Evolutionary conservation across 2,797 vertebrate species (phyloP).

Genomic region (Acipenser transmontanus): DNA sequence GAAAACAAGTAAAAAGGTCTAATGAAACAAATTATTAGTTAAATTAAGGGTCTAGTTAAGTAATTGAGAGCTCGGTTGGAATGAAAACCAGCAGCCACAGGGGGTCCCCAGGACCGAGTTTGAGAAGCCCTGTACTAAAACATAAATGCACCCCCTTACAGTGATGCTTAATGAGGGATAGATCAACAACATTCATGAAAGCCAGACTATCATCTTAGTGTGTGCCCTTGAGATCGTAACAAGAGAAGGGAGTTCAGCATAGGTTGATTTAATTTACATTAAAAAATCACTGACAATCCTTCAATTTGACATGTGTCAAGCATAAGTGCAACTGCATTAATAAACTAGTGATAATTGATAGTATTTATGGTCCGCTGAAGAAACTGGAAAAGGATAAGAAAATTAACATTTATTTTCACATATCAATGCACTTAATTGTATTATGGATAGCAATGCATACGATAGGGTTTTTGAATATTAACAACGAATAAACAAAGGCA

Average conservation of each 20-base stretch:
- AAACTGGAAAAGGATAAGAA: neutral
- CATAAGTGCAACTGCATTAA: slow-evolving; percentile 56
- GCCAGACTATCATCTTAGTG: slow-evolving; percentile 24
- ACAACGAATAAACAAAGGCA: too few relatives aligned
- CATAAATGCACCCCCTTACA: too few relatives aligned
- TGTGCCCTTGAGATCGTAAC: slow-evolving; percentile 54
- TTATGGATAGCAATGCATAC: too few relatives aligned
- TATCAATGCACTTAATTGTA: too few relatives aligned
- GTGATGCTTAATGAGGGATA: neutral
- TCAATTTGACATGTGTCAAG: slow-evolving; percentile 55
- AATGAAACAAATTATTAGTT: too few relatives aligned
- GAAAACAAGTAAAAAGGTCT: too few relatives aligned
- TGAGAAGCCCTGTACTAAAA: too few relatives aligned
- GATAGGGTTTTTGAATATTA: too few relatives aligned
- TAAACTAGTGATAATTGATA: slow-evolving; percentile 62
- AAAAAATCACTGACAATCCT: slow-evolving; percentile 55
- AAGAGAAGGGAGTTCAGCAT: slow-evolving; percentile 29
- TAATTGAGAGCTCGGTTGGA: too few relatives aligned
- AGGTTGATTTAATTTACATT: slow-evolving; percentile 60
- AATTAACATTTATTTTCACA: neutral
- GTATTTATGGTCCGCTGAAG: slow-evolving; percentile 19
- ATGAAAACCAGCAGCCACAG: too few relatives aligned
- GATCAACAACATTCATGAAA: slow-evolving; percentile 41
- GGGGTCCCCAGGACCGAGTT: too few relatives aligned
- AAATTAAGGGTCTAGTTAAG: too few relatives aligned